These are phyloP conservation scores for Euspilapteryx auroguttella DNA, from an alignment of 2,888 invertebrate genomes.

Conservation along the genomic window DNA sequence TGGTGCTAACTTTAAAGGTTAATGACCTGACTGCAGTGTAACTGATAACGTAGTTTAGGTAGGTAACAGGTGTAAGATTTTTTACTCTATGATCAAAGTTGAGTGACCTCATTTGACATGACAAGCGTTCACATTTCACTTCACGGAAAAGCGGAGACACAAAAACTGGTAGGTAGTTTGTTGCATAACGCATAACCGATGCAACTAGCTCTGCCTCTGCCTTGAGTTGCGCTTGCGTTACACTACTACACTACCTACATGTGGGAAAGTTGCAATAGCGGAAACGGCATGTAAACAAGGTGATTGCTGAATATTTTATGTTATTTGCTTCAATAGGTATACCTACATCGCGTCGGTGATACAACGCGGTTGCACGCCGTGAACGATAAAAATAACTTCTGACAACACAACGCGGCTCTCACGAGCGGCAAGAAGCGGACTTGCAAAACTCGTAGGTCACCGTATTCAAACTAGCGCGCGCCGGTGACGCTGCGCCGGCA, in stretches of 20 bases:
- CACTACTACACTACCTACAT: too few species aligned
- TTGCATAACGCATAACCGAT: too few species aligned
- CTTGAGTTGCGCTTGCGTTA: not conserved
- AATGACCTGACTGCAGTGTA: too few species aligned
- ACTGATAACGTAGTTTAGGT: too few species aligned
- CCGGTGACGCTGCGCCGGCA: slow-evolving; percentile 21
- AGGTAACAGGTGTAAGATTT: too few species aligned
- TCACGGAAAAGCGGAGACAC: too few species aligned
- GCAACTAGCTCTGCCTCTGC: too few species aligned
- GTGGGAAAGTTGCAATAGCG: slow-evolving; percentile 51
- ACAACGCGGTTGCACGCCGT: slow-evolving; percentile 13
- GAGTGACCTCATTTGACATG: too few species aligned
- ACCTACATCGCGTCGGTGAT: slow-evolving; percentile 5
- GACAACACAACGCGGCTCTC: slow-evolving; percentile 46
- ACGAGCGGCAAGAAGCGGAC: slow-evolving; percentile 34
- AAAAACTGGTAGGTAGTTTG: too few species aligned
- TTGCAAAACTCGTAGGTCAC: slow-evolving; percentile 36
- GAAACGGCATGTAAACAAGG: slow-evolving; percentile 33
- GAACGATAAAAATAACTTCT: slow-evolving; percentile 53
- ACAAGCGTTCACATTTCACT: too few species aligned
- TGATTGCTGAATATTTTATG: slow-evolving; percentile 19
- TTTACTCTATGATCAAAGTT: too few species aligned
- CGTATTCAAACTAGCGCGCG: slow-evolving; percentile 30
- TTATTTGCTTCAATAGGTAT: slow-evolving; percentile 28
- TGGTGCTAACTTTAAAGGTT: too few species aligned